Conservation (phyloP, 2,113 vertebrate genomes). For the Nettapus auritus region DNA sequence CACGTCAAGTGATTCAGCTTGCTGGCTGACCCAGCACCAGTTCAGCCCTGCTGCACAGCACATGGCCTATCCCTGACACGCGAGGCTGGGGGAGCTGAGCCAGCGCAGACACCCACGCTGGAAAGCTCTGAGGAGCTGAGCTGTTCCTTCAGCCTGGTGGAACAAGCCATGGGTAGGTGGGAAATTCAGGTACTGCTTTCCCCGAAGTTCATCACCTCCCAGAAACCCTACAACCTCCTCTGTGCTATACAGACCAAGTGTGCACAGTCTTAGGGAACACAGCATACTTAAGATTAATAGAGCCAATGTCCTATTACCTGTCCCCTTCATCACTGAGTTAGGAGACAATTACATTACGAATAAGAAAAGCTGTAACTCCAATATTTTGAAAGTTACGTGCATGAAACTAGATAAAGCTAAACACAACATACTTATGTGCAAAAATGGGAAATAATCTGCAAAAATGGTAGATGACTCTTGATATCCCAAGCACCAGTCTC, state of each 20-base stretch:
- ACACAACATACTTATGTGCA: fast-evolving
- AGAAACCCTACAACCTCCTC: background rate
- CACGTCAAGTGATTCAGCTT: fast-evolving
- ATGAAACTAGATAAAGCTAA: background rate
- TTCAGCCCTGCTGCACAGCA: background rate
- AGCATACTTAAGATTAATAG: background rate
- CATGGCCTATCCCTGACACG: background rate
- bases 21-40: background rate
- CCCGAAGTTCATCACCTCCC: background rate
- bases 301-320: background rate
- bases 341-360: background rate
- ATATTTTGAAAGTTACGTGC: background rate
- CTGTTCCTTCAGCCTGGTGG: too few species aligned
- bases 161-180: background rate
- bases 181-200: background rate
- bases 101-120: fast-evolving
- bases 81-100: fast-evolving
- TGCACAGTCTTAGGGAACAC: background rate
- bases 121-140: background rate
- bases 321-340: background rate
- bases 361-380: background rate
- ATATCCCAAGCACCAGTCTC: background rate
- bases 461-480: background rate
- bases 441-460: background rate
- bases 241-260: background rate